phyloP scores from a whole-genome alignment of 2,113 vertebrate species.

The Chaetops frenatus region DNA sequence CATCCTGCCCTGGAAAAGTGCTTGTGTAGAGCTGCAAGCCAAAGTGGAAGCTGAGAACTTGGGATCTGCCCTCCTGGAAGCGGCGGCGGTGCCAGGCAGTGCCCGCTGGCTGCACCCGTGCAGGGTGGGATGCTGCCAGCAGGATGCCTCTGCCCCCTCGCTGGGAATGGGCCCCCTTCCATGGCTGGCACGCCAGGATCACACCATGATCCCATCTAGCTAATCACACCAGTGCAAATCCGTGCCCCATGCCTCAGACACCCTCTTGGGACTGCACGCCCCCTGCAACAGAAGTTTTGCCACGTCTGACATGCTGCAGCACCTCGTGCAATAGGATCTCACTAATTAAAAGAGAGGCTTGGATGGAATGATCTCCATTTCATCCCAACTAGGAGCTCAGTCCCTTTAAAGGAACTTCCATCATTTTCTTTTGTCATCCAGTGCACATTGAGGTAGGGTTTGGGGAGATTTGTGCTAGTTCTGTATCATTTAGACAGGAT shows the following conservation, averaged over 20 bases:
- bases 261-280: neutral
- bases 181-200: neutral
- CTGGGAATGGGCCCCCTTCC: neutral
- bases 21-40: neutral
- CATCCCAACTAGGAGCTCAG: neutral
- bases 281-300: neutral
- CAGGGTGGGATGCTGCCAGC: neutral
- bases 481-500: neutral
- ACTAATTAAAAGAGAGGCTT: neutral
- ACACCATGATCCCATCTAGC: neutral
- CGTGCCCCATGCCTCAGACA: neutral
- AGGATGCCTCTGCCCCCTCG: neutral
- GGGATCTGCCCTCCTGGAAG: neutral
- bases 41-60: neutral
- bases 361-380: neutral
- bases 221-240: neutral
- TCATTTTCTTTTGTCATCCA: neutral
- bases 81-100: neutral
- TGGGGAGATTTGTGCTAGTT: neutral
- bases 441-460: neutral
- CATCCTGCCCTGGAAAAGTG: neutral
- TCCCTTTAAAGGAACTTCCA: neutral
- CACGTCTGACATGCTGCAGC: neutral
- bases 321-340: neutral
- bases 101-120: neutral